Conservation (phyloP, 2,113 vertebrate species). For the Agapornis roseicollis region DNA sequence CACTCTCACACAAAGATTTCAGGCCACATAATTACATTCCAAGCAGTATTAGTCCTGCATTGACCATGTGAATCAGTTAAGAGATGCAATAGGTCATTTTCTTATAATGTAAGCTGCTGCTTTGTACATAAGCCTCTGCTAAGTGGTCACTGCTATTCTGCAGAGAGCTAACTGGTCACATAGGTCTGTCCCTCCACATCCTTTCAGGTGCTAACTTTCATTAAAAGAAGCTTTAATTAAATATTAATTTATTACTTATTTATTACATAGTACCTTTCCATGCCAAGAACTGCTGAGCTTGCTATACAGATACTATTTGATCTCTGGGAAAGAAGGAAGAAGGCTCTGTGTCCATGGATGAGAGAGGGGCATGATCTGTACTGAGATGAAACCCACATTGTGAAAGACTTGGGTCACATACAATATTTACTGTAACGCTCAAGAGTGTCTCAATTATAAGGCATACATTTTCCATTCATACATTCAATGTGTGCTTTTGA, state of each 20-base stretch:
- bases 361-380: neutral
- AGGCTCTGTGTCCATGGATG: neutral
- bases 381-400: neutral
- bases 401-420: neutral
- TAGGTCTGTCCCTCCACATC: neutral
- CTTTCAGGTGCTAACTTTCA: slow-evolving; percentile 37
- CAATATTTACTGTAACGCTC: neutral
- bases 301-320: slow-evolving; percentile 18
- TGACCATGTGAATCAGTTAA: neutral
- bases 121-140: neutral
- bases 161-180: neutral
- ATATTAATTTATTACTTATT: slow-evolving; percentile 62
- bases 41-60: neutral
- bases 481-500: neutral
- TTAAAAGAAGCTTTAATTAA: slow-evolving; percentile 36
- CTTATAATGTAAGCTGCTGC: neutral
- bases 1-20: neutral
- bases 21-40: neutral
- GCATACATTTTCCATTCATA: neutral
- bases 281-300: slow-evolving; percentile 46
- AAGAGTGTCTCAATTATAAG: neutral
- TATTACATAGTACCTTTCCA: slow-evolving; percentile 24
- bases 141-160: neutral
- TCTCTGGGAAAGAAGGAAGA: neutral
- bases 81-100: neutral